Conservation (phyloP, 1,140 invertebrate genomes). For the Eciton burchellii region DNA sequence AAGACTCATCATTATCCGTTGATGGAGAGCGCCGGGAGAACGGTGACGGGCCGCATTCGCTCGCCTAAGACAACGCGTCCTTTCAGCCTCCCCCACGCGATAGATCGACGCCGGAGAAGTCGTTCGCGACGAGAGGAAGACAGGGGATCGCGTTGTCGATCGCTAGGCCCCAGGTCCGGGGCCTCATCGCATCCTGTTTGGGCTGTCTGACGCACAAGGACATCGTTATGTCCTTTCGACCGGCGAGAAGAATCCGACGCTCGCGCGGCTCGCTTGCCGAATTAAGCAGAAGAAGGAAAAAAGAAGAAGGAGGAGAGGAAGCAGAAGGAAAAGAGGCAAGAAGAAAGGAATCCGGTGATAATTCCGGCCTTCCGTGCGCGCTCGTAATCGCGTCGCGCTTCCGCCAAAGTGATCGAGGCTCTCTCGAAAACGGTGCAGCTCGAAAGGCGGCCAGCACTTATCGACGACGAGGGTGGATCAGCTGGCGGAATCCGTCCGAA, state of each 20-base stretch:
- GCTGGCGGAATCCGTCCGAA: conserved; percentile 56
- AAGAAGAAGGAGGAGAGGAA: no score
- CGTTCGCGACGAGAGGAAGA: conserved; percentile 70
- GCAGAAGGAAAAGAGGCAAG: no score
- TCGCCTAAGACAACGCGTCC: conserved; percentile 77
- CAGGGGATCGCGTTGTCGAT: conserved; percentile 69
- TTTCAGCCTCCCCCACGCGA: conserved; percentile 70
- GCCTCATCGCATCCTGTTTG: conserved; percentile 62
- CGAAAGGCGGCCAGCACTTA: conserved; percentile 53
- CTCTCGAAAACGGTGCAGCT: conserved; percentile 61
- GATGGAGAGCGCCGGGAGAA: conserved; percentile 78
- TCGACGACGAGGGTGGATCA: conserved; percentile 64
- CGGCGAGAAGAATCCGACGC: conserved; percentile 29
- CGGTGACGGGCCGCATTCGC: conserved; percentile 72
- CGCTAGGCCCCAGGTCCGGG: conserved; percentile 68
- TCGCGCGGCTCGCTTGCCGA: conserved; percentile 17
- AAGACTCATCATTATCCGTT: conserved; percentile 80
- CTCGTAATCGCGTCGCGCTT: conserved; percentile 44
- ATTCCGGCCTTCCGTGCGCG: not conserved
- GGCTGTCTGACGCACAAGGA: conserved; percentile 64
- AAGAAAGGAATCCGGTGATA: conserved; percentile 36
- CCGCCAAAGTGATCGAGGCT: conserved; percentile 61
- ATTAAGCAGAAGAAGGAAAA: no score
- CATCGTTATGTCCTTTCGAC: conserved; percentile 76
- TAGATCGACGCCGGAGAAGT: conserved; percentile 62